Evolutionary conservation across 1,140 invertebrate species (phyloP), one percentile per base, ranked within the genome.

Genomic region (Cotesia typhae): DNA sequence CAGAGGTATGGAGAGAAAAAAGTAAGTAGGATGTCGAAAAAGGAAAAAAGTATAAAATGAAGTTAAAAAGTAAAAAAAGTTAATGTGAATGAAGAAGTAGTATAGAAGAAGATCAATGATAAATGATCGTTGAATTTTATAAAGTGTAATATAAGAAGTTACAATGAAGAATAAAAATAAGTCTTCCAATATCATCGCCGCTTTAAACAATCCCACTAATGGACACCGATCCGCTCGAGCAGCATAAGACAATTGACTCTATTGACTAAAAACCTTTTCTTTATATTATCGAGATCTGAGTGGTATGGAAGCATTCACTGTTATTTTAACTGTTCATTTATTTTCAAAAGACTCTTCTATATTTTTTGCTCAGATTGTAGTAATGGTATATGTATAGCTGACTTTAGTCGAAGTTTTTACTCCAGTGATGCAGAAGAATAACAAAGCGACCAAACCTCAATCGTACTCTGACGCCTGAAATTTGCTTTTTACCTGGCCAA

Each of bases 401-500:
- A 28, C 28, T 28, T 28, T 28, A 28, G 28, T 28, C 28, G 28
- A 28, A 28, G 28, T 28, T 41, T 47, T 47, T 47, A 47, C 41
- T 47, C 41, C 41, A 47, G 4, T 10, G 6, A 47, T 47, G 41
- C 5, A 12, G 14, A 41, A 14, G n/a, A 63, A 36, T 17, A 51
- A 57, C n/a, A 57, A 57, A 57, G 17, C 53, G n/a, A 20, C 17
- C n/a, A 12, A 20, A 57, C 67, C 81, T 80, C 78, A 78, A 82
- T 78, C 76, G 76, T 84, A 84, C 83, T 85, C 83, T 84, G 80
- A 86, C 84, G 84, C 84, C 84, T 86, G 83, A 86, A 85, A 81
- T 86, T 86, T 86, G 83, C 84, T 86, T 86, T 85, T 85, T 82
- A 85, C 84, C 84, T 85, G 81, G 83, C 76, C 77, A 71, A 77